Percentiles rank a stretch among this genome's conserved stretches.
These are phyloP conservation scores for Elysia crispata DNA, from an alignment of 2,888 invertebrate genomes.

Conservation along the genomic window DNA sequence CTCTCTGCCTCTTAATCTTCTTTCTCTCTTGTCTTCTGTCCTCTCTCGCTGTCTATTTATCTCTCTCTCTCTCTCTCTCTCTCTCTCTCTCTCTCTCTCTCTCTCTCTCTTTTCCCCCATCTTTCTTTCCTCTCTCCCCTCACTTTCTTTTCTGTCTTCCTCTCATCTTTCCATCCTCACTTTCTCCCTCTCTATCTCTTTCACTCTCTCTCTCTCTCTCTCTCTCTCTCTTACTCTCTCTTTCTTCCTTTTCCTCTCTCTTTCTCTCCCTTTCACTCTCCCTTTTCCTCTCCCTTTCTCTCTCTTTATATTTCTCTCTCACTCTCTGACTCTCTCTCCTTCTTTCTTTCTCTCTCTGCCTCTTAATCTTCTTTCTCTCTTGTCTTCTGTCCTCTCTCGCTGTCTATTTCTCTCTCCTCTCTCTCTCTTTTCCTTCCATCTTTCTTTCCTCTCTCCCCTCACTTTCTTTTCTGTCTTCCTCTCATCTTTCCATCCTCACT, in stretches of 20 bases:
- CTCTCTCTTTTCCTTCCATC: background rate
- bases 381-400: background rate
- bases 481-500: background rate
- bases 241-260: background rate
- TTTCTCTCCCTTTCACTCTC: background rate
- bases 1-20: no score
- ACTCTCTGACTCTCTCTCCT: background rate
- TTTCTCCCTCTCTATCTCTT: slow-evolving; percentile 29
- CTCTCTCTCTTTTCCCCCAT: background rate
- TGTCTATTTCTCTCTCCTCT: no score
- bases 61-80: background rate
- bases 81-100: background rate
- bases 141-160: background rate
- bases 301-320: background rate
- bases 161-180: background rate
- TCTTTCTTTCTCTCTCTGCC: background rate
- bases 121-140: background rate
- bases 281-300: no score
- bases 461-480: background rate
- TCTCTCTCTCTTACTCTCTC: background rate
- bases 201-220: background rate
- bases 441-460: background rate
- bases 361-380: background rate
- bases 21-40: background rate
- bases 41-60: background rate